Conservation (phyloP, 1,140 invertebrate genomes). For the Cryptotermes secundus region DNA sequence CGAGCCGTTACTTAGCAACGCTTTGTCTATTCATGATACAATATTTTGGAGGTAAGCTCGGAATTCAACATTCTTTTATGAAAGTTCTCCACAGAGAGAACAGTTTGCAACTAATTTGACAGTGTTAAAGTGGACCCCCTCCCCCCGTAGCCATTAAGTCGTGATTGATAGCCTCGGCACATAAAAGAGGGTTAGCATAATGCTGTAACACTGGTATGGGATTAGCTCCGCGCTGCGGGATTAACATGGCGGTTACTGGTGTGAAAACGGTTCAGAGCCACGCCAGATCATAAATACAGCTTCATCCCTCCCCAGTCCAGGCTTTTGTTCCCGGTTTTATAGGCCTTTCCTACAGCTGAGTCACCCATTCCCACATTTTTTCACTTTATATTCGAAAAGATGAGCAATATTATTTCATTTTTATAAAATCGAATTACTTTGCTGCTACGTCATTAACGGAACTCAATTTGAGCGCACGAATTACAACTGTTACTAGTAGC, state of each 20-base stretch:
- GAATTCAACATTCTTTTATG: background rate
- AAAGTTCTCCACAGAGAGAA: background rate
- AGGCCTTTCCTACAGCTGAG: background rate
- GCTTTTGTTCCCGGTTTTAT: slow-evolving; percentile 3
- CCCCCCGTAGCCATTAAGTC: background rate
- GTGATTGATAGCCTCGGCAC: background rate
- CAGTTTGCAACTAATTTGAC: background rate
- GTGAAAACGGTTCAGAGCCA: background rate
- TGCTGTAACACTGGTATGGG: slow-evolving; percentile 9
- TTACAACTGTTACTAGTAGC: no score
- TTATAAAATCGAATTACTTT: no score
- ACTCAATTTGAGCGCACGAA: background rate
- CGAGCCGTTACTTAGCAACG: no score
- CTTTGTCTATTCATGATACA: no score
- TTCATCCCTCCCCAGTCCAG: slow-evolving; percentile 4
- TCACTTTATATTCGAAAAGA: no score
- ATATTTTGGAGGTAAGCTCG: background rate
- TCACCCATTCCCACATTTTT: no score
- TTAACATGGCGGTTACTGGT: slow-evolving; percentile 15
- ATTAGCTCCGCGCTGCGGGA: background rate
- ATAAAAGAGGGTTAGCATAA: slow-evolving; percentile 15
- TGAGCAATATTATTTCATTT: no score
- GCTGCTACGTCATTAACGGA: background rate
- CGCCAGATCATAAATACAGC: slow-evolving; percentile 14
- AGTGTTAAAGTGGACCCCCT: background rate